These are phyloP conservation scores for Alosa alosa DNA, from an alignment of 2,113 vertebrate genomes.

Conservation along the genomic window DNA sequence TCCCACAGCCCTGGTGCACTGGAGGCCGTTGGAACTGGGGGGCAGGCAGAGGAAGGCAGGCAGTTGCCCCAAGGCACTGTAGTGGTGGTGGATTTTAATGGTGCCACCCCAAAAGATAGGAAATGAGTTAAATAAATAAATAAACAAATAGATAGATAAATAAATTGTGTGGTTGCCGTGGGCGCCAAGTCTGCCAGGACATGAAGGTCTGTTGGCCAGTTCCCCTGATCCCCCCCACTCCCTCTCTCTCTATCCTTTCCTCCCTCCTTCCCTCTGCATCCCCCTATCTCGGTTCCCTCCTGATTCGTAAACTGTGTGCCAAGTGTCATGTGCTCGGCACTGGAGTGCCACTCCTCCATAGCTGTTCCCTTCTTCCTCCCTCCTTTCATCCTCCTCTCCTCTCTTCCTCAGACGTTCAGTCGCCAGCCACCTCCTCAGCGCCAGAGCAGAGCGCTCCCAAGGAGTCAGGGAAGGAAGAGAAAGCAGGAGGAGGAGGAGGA, in stretches of 20 bases:
- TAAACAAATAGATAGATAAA: background rate
- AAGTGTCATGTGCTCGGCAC: background rate
- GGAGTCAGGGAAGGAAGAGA: constrained; percentile 32
- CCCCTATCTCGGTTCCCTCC: background rate
- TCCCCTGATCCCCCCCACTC: background rate
- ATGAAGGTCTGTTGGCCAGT: background rate
- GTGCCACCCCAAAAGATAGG: background rate
- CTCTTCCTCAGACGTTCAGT: background rate
- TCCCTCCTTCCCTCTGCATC: background rate
- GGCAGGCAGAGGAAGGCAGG: background rate
- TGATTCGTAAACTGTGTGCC: background rate
- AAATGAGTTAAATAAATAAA: background rate
- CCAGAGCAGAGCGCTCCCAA: constrained; percentile 24
- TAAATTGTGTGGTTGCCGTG: background rate
- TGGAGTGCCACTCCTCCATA: background rate
- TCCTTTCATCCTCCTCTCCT: background rate
- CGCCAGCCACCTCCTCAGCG: background rate
- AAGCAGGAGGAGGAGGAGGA: constrained; percentile 56
- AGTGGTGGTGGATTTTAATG: background rate
- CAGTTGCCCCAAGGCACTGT: background rate
- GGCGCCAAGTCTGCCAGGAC: background rate
- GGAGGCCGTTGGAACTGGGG: background rate
- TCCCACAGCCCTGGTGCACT: background rate
- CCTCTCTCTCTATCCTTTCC: background rate
- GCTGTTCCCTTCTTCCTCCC: background rate